A percentile compares a stretch with the other conserved stretches of the same genome.
Evolutionary conservation across 2,888 invertebrate genomes (phyloP).

Genomic region (Apamea monoglypha): DNA sequence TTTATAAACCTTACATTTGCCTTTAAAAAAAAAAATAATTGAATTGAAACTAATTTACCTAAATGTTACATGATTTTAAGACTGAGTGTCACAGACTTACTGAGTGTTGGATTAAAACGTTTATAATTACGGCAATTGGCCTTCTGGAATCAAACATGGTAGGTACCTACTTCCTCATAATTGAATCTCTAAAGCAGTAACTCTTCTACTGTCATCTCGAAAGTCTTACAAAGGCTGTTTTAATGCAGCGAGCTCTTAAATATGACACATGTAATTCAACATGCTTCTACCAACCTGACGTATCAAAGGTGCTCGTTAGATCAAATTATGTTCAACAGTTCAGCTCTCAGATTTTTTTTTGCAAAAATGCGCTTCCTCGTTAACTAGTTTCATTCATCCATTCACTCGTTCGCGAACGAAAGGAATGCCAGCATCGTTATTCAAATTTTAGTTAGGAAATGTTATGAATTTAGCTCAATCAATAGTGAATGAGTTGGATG

Average conservation of each 20-base stretch:
- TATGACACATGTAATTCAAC: conserved; percentile 25
- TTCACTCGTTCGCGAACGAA: conserved; percentile 70
- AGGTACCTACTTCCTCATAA: conserved; percentile 1
- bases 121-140: background rate
- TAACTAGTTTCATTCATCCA: conserved; percentile 76
- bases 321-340: conserved; percentile 64
- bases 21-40: too few species aligned
- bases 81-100: background rate
- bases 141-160: background rate
- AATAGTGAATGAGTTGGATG: conserved; percentile 30
- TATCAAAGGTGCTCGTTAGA: conserved; percentile 71
- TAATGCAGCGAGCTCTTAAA: conserved; percentile 27
- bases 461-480: conserved; percentile 61
- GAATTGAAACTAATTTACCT: too few species aligned
- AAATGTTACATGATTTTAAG: background rate
- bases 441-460: conserved; percentile 60
- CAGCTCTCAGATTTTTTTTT: conserved; percentile 12
- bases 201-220: background rate
- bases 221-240: conserved; percentile 11
- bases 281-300: conserved; percentile 33
- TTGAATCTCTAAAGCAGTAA: background rate
- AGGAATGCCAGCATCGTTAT: conserved; percentile 59
- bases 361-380: conserved; percentile 68
- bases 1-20: too few species aligned
- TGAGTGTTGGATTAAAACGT: too few species aligned